A percentile compares a stretch with the other conserved stretches of the same genome.
Conservation (phyloP, 1,140 invertebrate genomes). For the Diuraphis noxia region DNA sequence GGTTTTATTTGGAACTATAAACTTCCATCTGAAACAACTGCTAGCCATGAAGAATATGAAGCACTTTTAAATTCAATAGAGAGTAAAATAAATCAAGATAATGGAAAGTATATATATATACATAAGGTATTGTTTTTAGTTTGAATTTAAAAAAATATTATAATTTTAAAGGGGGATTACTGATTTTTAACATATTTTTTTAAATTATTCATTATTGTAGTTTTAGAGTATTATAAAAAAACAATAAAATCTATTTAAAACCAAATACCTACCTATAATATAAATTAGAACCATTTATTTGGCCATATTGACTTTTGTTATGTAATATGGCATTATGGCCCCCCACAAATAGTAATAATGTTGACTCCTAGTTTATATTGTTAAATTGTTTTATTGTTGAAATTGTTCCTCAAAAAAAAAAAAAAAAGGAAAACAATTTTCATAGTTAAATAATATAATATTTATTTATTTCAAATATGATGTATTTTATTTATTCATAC, state of each 20-base stretch:
- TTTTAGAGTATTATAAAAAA: not conserved
- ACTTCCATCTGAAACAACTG: slow-evolving; percentile 58
- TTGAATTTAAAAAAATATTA: not conserved
- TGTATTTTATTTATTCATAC: not conserved
- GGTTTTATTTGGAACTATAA: slow-evolving; percentile 62
- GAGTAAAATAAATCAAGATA: slow-evolving; percentile 62
- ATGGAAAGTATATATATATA: slow-evolving; percentile 61
- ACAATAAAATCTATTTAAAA: not conserved
- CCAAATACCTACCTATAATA: not conserved
- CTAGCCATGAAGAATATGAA: slow-evolving; percentile 59
- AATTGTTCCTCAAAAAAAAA: not conserved
- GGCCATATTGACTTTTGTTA: not conserved
- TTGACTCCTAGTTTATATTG: too few species aligned
- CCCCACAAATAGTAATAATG: too few species aligned
- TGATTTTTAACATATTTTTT: not conserved
- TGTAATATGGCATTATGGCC: not conserved
- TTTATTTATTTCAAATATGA: not conserved
- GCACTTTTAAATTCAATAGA: slow-evolving; percentile 61
- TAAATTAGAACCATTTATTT: not conserved
- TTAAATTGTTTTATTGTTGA: too few species aligned
- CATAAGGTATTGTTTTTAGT: slow-evolving; percentile 60
- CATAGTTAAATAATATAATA: not conserved
- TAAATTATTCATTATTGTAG: not conserved
- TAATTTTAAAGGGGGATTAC: not conserved
- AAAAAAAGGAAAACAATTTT: not conserved